Base-by-base conservation (phyloP, 2,113 vertebrate species). In the Nicator chloris region DNA sequence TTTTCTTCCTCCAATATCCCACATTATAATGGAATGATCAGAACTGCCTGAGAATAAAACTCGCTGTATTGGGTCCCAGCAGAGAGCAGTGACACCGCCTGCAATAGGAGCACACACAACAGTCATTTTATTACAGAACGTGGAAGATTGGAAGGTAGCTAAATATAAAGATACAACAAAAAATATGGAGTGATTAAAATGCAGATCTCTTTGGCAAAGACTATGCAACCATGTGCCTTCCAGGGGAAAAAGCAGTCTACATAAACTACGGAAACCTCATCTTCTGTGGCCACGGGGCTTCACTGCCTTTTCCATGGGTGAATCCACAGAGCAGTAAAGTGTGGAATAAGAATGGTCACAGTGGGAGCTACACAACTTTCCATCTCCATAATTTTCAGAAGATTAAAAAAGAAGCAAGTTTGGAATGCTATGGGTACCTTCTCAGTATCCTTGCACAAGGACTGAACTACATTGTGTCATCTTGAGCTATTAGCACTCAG, bases 11-110 rank as follows among this genome's bases (percentile, higher is more conserved):
- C 99, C 99, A 37, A 99, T 99, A 98, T 99, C 99, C 99, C 99
- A 99, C 99, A 99, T 99, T 97, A 99, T 99, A 96, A 99, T 99
- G 60, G 99, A 99, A 98, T 99, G 99, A 93, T 99, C 99, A 2
- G 99, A 99, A 97, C 99, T 99, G 92, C 99, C 99, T 0, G 99
- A 99, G 97, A 99, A 99, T 70, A 99, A 96, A 65, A 99, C 97
- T 86, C 99, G 97, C 93, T 99, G 99, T 71, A 98, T 98, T 2
- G 99, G 99, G 88, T 99, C 99, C 99, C 99, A 99, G 57, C 99
- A 99, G 92, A 99, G 98, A 24, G 99, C 98, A 4, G 99, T 99
- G 94, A 99, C 99, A 69, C 98, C 99, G 96, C 99, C 99, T 99
- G 92, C 70, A 97, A 86, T 0, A 89, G 66, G 17, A 96, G 30